Evolutionary conservation across 2,888 invertebrate species (phyloP).

Genomic region (Drosophila algonquin): DNA sequence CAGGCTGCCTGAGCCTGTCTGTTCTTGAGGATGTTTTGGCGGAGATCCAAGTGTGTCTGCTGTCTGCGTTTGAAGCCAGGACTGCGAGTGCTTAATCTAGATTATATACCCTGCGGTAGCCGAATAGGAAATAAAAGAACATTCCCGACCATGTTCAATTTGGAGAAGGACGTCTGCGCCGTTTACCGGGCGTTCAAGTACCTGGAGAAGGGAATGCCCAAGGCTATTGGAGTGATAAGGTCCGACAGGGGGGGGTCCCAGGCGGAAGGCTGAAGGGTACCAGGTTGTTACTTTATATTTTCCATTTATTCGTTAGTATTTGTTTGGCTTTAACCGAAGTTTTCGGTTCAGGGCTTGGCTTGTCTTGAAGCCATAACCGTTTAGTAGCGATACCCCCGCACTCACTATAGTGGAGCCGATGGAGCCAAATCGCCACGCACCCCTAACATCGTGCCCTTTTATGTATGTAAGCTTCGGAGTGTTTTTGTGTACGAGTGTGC

Average conservation of each 20-base stretch:
- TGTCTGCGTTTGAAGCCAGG: conserved; percentile 39
- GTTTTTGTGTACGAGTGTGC: conserved; percentile 2
- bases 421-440: conserved; percentile 15
- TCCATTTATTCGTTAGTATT: conserved; percentile 63
- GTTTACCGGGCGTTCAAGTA: conserved; percentile 36
- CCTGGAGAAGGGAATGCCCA: conserved; percentile 41
- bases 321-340: conserved; percentile 54
- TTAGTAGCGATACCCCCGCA: conserved; percentile 62
- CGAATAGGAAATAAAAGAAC: conserved; percentile 67
- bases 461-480: conserved; percentile 1
- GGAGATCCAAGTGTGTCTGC: conserved; percentile 50
- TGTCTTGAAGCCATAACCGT: conserved; percentile 65
- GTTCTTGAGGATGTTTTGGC: conserved; percentile 42
- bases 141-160: conserved; percentile 56
- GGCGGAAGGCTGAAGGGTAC: not conserved
- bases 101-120: conserved; percentile 62
- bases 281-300: conserved; percentile 53
- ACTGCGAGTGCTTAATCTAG: conserved; percentile 62
- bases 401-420: conserved; percentile 4
- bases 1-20: not conserved
- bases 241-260: not conserved
- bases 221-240: not conserved
- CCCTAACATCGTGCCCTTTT: conserved; percentile 17
- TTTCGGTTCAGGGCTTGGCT: conserved; percentile 19
- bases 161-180: conserved; percentile 42